These are phyloP conservation scores for Dicrurus megarhynchus DNA, from an alignment of 2,113 vertebrate species.

Conservation along the genomic window DNA sequence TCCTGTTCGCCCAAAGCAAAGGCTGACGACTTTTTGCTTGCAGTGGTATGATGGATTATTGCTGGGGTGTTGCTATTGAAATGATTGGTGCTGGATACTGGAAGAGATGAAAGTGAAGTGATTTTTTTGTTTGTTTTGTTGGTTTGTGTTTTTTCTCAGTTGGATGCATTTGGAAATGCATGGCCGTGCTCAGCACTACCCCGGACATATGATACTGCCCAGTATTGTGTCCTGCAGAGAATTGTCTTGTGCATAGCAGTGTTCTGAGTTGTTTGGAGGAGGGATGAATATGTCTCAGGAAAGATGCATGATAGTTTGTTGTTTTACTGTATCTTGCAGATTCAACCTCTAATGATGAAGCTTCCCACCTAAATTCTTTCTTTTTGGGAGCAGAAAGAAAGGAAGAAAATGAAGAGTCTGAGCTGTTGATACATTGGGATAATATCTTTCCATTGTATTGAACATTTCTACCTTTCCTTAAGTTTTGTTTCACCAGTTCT, in stretches of 20 bases:
- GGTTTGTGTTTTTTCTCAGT: neutral
- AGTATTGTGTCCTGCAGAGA: neutral
- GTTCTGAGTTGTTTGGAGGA: conserved; percentile 60
- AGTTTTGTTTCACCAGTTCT: conserved; percentile 73
- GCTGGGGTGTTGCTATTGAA: neutral
- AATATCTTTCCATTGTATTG: conserved; percentile 75
- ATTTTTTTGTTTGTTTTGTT: neutral
- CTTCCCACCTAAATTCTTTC: conserved; percentile 80
- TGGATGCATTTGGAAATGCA: neutral
- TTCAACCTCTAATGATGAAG: conserved; percentile 77
- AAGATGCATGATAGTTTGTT: conserved; percentile 78
- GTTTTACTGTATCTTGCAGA: conserved; percentile 80
- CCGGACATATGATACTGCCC: neutral
- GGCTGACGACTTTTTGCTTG: neutral
- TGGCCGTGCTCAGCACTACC: neutral
- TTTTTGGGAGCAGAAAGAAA: conserved; percentile 77
- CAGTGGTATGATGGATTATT: neutral
- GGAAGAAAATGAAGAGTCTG: conserved; percentile 79
- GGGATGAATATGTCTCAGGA: conserved; percentile 59
- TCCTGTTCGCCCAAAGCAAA: neutral
- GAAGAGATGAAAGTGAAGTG: neutral
- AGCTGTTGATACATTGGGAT: conserved; percentile 78
- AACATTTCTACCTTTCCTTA: conserved; percentile 73
- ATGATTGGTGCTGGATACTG: neutral
- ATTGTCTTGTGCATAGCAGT: conserved; percentile 1